Percentiles rank a stretch among this genome's conserved stretches.
Evolutionary conservation across 2,888 invertebrate genomes (phyloP).

Genomic region (Beris morrisii): DNA sequence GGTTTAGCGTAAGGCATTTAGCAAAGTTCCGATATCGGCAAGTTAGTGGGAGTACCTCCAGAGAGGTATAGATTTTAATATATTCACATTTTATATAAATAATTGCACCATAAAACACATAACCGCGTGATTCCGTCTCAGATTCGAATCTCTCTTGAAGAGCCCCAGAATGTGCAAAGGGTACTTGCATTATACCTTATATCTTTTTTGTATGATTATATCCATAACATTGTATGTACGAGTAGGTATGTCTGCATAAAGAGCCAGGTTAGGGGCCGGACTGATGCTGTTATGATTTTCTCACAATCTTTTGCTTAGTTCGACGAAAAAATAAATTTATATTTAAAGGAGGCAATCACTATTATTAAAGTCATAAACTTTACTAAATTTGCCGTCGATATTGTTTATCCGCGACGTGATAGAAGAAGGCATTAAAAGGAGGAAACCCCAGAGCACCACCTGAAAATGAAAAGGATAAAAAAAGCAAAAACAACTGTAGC

Average conservation of each 20-base stretch:
- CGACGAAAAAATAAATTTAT: slow-evolving; percentile 39
- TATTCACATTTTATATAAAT: slow-evolving; percentile 39
- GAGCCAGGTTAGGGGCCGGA: slow-evolving; percentile 22
- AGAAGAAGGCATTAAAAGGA: slow-evolving; percentile 33
- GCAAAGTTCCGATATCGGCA: slow-evolving; percentile 10
- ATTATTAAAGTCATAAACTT: slow-evolving; percentile 39
- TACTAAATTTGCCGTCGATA: slow-evolving; percentile 38
- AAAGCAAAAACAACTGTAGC: slow-evolving; percentile 6
- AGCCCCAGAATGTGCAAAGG: slow-evolving; percentile 12
- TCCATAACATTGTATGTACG: background rate
- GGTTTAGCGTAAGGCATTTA: slow-evolving; percentile 29
- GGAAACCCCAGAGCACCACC: slow-evolving; percentile 36
- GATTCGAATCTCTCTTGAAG: slow-evolving; percentile 18
- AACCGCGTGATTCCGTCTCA: slow-evolving; percentile 38
- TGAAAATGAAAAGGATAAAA: slow-evolving; percentile 13
- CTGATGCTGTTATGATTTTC: slow-evolving; percentile 39
- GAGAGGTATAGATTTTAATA: slow-evolving; percentile 32
- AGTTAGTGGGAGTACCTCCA: slow-evolving; percentile 34
- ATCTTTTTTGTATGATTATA: too few species aligned
- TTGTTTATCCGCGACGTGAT: slow-evolving; percentile 32
- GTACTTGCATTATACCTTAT: background rate
- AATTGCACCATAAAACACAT: slow-evolving; percentile 39
- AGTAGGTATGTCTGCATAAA: slow-evolving; percentile 9
- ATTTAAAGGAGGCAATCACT: slow-evolving; percentile 40
- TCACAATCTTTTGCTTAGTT: slow-evolving; percentile 35